Evolutionary conservation across 2,888 invertebrate genomes (phyloP).

Genomic region (Acleris cristana): DNA sequence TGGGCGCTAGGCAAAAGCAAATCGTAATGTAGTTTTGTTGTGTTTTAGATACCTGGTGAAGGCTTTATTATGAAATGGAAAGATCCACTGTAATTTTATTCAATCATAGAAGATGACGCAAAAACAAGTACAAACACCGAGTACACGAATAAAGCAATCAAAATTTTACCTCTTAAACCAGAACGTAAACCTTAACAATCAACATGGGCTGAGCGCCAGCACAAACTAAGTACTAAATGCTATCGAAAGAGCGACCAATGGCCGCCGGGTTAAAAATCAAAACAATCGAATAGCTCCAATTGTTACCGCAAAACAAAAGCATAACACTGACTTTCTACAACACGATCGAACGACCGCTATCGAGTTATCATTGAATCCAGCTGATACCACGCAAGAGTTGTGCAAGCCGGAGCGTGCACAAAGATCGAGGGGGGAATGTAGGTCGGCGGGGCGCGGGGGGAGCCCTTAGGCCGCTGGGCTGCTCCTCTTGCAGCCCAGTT

Average conservation of each 20-base stretch:
- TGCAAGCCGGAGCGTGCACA: conserved; percentile 76
- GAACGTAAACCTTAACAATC: too few species aligned
- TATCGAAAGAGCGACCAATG: not conserved
- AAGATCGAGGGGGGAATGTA: conserved; percentile 73
- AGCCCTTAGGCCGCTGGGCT: conserved; percentile 76
- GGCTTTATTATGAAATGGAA: too few species aligned
- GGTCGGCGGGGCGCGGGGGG: conserved; percentile 56
- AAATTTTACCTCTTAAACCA: too few species aligned
- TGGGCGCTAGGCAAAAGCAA: too few species aligned
- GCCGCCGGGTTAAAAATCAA: conserved; percentile 5
- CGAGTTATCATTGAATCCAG: conserved; percentile 68
- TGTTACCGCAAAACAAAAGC: conserved; percentile 29
- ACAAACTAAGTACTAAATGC: not conserved
- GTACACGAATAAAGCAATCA: too few species aligned
- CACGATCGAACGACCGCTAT: conserved; percentile 43
- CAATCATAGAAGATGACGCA: too few species aligned
- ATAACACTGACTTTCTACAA: conserved; percentile 33
- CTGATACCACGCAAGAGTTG: conserved; percentile 74
- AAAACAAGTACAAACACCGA: too few species aligned
- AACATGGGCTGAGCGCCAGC: too few species aligned
- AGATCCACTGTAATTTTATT: too few species aligned
- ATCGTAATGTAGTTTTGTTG: too few species aligned
- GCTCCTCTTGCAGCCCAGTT: conserved; percentile 43
- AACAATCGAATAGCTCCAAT: conserved; percentile 16
- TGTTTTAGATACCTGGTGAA: too few species aligned